phyloP scores from a whole-genome alignment of 2,797 vertebrate species.

The Emydoidea blandingii region DNA sequence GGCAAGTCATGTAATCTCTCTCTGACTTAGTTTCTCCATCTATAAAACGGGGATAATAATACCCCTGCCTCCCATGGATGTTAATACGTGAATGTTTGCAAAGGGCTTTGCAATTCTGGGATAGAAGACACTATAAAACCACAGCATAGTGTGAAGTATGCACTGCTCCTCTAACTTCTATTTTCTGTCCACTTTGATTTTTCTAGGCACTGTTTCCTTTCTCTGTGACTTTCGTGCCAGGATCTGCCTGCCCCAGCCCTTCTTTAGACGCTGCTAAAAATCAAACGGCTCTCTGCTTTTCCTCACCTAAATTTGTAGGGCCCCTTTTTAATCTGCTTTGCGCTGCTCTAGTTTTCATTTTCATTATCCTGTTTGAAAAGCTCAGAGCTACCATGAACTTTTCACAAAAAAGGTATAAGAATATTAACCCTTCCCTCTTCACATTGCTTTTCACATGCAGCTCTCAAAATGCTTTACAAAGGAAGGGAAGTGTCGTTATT shows the following conservation, averaged over 20 bases:
- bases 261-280: slow-evolving; percentile 7
- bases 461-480: not conserved
- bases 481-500: not conserved
- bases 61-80: not conserved
- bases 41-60: not conserved
- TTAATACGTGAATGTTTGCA: not conserved
- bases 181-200: not conserved
- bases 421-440: not conserved
- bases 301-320: slow-evolving; percentile 33
- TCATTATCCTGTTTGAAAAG: slow-evolving; percentile 2
- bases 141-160: not conserved
- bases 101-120: not conserved
- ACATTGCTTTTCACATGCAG: not conserved
- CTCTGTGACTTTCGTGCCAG: not conserved
- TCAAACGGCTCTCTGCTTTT: not conserved
- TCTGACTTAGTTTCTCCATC: not conserved
- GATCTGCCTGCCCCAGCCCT: not conserved
- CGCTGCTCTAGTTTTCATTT: not conserved
- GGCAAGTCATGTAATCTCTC: not conserved
- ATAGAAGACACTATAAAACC: not conserved
- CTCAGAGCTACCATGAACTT: slow-evolving; percentile 8
- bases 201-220: slow-evolving; percentile 12
- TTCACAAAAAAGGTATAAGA: not conserved
- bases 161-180: not conserved
- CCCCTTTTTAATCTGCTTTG: not conserved